Conservation (phyloP, 2,113 vertebrate genomes). For the Callionymus lyra region DNA sequence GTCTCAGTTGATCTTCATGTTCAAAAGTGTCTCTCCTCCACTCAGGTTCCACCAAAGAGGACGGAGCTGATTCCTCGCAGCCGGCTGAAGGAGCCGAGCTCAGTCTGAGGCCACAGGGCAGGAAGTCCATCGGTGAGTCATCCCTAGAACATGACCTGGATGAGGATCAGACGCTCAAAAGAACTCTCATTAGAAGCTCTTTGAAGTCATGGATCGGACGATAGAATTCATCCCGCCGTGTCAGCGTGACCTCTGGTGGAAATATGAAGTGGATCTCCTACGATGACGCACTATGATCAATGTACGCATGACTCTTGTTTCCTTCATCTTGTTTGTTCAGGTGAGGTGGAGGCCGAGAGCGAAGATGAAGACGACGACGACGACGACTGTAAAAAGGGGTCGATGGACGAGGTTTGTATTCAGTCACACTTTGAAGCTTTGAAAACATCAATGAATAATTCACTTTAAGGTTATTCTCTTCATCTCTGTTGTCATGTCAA, state of each 20-base stretch:
- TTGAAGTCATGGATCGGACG: conserved; percentile 23
- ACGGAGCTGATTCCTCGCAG: conserved; percentile 53
- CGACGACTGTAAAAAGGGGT: conserved; percentile 92
- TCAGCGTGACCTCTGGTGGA: conserved; percentile 14
- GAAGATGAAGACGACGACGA: conserved; percentile 93
- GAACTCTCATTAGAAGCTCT: too few species aligned
- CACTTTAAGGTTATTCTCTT: too few species aligned
- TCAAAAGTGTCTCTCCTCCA: not conserved
- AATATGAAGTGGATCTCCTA: conserved; percentile 12
- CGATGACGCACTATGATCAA: not conserved
- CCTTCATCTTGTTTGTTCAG: conserved; percentile 43
- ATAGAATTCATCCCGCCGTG: conserved; percentile 6
- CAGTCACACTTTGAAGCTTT: too few species aligned
- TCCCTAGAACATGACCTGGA: conserved; percentile 5
- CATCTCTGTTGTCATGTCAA: too few species aligned
- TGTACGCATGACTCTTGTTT: not conserved
- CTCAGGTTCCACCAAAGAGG: conserved; percentile 64
- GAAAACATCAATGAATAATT: too few species aligned
- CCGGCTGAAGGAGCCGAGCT: conserved; percentile 52
- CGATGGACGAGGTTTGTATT: conserved; percentile 85
- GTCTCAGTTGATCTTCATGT: too few species aligned
- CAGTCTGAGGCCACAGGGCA: conserved; percentile 53
- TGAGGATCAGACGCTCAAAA: conserved; percentile 9
- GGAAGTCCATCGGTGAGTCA: conserved; percentile 65
- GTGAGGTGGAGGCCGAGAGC: conserved; percentile 88